Evolutionary conservation across 2,797 vertebrate species (phyloP).

Genomic region (Myotis pilosus): DNA sequence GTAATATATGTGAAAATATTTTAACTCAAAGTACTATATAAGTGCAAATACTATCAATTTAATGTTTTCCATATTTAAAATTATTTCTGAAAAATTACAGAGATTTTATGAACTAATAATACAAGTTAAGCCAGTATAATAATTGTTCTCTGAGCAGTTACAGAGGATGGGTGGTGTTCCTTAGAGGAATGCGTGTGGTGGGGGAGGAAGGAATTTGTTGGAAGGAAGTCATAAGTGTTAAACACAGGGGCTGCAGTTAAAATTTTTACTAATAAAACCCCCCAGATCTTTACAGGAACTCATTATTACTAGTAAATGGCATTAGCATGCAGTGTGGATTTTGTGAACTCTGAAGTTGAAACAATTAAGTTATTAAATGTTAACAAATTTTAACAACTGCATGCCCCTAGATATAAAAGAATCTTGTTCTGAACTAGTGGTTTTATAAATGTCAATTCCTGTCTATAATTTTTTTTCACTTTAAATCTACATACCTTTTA

Average conservation of each 20-base stretch:
- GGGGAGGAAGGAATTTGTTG: not conserved
- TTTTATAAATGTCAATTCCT: not conserved
- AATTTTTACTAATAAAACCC: conserved; percentile 12
- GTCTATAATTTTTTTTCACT: not conserved
- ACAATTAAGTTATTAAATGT: conserved; percentile 10
- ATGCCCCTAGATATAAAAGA: not conserved
- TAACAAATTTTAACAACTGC: not conserved
- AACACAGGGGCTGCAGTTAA: not conserved
- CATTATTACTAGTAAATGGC: not conserved
- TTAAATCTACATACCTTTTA: conserved; percentile 39
- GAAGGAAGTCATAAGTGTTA: not conserved
- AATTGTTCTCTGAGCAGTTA: not conserved
- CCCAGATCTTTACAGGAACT: not conserved
- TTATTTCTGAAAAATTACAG: not conserved
- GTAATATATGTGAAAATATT: not conserved
- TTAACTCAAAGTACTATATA: not conserved
- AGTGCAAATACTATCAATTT: not conserved
- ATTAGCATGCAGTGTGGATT: not conserved
- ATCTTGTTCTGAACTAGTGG: conserved; percentile 21
- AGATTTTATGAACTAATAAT: conserved; percentile 11
- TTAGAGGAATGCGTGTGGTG: not conserved
- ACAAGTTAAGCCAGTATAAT: not conserved
- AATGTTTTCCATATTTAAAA: conserved; percentile 15
- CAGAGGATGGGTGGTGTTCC: not conserved
- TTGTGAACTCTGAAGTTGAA: conserved; percentile 10